Evolutionary conservation across 2,113 vertebrate species (phyloP), one percentile per base, ranked within the genome.

Genomic region (Buteo buteo): DNA sequence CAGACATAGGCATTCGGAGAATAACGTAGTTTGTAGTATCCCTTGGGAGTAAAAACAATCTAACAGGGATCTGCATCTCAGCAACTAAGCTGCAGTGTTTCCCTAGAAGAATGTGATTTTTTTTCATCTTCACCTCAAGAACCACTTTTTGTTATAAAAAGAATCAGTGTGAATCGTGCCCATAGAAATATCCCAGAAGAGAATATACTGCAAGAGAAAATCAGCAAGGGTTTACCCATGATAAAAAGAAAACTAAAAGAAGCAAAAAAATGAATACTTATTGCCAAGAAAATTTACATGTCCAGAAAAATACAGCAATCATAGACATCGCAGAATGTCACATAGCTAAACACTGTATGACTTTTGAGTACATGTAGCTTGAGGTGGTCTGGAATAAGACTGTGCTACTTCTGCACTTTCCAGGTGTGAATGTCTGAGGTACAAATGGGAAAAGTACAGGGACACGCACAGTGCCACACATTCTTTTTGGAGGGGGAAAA

Each of bases 341-440:
- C 5, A 3, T 3, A 42, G 11, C 14, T 91, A 29, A 50, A n/a
- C 15, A 2, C 7, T 14, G 10, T 32, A 4, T 50, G 66, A 32
- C 4, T 40, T 54, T 3, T 57, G 40, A 44, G 12, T 18, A 24
- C 3, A 0, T 22, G n/a, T 18, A 77, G 47, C 6, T 16, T 44
- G 59, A 25, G 26, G 13, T 62, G 72, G 13, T 44, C 22, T 59
- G 69, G 25, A 65, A 16, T 38, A 45, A 70, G 28, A 16, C 34
- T 45, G 40, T 8, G 10, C 14, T 57, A 8, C 8, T 32, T 11
- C 12, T 69, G 24, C 18, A 13, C 28, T 38, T 47, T 7, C 10
- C 0, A 0, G 5, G 50, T 57, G n/a, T 31, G 54, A 40, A 16
- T 26, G 7, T 16, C 29, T 73, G 44, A 36, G 16, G 38, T 10